phyloP scores from a whole-genome alignment of 2,113 vertebrate species.

The Oxyruncus cristatus region DNA sequence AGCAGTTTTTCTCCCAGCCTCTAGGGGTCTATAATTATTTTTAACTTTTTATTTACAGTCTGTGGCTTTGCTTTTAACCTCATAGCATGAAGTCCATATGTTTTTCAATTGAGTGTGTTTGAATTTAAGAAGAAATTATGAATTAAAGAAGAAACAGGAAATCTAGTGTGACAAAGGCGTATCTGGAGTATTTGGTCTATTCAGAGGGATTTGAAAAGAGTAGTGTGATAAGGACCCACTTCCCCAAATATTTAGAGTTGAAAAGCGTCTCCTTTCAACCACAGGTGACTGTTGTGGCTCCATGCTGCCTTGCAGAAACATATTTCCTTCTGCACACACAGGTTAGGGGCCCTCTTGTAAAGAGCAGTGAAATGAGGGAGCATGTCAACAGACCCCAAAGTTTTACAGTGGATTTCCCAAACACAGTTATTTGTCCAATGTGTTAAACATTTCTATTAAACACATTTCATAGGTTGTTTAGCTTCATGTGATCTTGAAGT shows the following conservation, averaged over 20 bases:
- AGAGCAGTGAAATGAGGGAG: not conserved
- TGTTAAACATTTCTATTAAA: not conserved
- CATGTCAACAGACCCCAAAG: not conserved
- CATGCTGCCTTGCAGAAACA: not conserved
- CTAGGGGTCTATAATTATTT: not conserved
- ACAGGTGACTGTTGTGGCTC: not conserved
- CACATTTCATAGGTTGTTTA: not conserved
- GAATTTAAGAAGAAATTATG: not conserved
- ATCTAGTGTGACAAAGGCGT: rapidly evolving
- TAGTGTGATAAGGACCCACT: not conserved
- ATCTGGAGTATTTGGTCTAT: not conserved
- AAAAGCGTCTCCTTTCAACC: not conserved
- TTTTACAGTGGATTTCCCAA: not conserved
- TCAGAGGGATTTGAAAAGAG: not conserved
- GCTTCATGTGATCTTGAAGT: not conserved
- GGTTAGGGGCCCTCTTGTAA: not conserved
- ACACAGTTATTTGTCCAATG: not conserved
- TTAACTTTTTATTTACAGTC: not conserved
- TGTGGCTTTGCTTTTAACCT: not conserved
- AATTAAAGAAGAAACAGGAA: not conserved
- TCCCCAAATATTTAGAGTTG: not conserved
- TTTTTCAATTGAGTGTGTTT: not conserved
- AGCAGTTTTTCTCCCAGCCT: not conserved
- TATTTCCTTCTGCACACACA: not conserved
- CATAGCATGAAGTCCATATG: not conserved